A percentile compares a stretch with the other conserved stretches of the same genome.
These are phyloP conservation scores for Alosa alosa DNA, from an alignment of 2,113 vertebrate genomes.

Conservation along the genomic window DNA sequence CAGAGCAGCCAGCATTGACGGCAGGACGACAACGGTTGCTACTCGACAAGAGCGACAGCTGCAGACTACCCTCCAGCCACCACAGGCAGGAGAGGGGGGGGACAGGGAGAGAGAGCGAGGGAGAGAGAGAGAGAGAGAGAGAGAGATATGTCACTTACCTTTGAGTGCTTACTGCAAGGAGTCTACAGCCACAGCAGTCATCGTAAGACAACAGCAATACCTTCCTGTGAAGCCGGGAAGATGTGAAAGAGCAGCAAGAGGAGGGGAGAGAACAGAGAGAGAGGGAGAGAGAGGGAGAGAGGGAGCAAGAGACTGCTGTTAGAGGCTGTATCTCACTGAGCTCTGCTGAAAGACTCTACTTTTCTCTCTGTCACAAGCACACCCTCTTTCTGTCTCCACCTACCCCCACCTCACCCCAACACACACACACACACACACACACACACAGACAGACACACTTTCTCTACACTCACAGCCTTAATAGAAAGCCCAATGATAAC, in stretches of 20 bases:
- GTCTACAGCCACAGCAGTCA: slow-evolving; percentile 48
- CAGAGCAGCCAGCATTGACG: not conserved
- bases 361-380: not conserved
- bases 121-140: not conserved
- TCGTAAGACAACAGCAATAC: slow-evolving; percentile 47
- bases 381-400: slow-evolving; percentile 18
- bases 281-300: slow-evolving; percentile 18
- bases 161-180: slow-evolving; percentile 49
- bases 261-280: not conserved
- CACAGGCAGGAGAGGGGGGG: not conserved
- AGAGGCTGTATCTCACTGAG: slow-evolving; percentile 22
- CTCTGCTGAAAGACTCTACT: slow-evolving; percentile 8
- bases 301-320: slow-evolving; percentile 30
- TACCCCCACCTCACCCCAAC: slow-evolving; percentile 17
- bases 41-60: not conserved
- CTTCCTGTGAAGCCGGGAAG: slow-evolving; percentile 38
- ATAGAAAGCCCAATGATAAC: slow-evolving; percentile 32
- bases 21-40: not conserved
- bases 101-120: not conserved
- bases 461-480: slow-evolving; percentile 31
- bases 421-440: slow-evolving; percentile 20
- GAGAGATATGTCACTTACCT: slow-evolving; percentile 45
- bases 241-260: slow-evolving; percentile 33
- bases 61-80: not conserved
- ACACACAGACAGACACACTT: slow-evolving; percentile 32